These are phyloP conservation scores for Hydrozoanthus gracilis DNA, from an alignment of 92 coral and sea anemone species.

Conservation along the genomic window DNA sequence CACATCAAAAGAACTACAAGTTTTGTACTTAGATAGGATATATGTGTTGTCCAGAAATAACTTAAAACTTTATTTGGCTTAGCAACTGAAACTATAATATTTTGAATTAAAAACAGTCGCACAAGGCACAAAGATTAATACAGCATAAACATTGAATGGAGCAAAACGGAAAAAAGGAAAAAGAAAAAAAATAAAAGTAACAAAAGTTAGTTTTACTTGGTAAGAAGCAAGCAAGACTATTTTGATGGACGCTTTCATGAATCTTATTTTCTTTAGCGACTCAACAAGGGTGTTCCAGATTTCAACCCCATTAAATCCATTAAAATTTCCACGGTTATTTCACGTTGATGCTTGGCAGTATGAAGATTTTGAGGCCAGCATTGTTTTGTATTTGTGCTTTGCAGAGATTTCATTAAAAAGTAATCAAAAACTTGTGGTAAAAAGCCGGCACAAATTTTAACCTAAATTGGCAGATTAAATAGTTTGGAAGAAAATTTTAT, in stretches of 20 bases:
- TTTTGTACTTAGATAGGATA: neutral
- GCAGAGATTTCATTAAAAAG: neutral
- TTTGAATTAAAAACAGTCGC: neutral
- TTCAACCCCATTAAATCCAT: neutral
- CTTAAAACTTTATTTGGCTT: neutral
- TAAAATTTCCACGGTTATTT: neutral
- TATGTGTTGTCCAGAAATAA: neutral
- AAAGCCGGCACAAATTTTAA: neutral
- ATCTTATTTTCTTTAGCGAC: neutral
- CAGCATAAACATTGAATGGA: neutral
- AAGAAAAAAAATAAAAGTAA: neutral
- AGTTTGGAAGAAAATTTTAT: too few relatives aligned
- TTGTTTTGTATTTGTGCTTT: neutral
- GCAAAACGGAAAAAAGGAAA: neutral
- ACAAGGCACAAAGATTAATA: neutral
- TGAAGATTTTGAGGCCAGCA: neutral
- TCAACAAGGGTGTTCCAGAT: neutral
- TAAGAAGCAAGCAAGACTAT: neutral
- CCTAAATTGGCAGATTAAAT: too few relatives aligned
- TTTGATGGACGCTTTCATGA: neutral
- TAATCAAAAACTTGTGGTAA: neutral
- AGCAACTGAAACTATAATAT: neutral
- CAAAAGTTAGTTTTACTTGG: neutral
- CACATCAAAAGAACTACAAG: neutral
- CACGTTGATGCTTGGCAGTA: neutral